phyloP scores from a whole-genome alignment of 2,888 invertebrate species.

The Folsomia candida region DNA sequence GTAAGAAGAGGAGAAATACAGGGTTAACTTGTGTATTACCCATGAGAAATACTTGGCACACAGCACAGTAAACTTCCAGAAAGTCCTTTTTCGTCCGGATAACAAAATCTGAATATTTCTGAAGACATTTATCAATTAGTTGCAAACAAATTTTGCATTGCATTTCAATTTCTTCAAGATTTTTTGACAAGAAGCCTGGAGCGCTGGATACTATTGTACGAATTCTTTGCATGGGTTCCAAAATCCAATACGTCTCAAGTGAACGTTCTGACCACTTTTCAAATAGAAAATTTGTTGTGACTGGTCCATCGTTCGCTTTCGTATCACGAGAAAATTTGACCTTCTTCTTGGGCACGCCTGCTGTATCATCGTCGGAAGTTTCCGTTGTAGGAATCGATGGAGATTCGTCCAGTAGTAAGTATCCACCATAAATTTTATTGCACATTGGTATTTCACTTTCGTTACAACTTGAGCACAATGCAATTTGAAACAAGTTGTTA shows the following conservation, averaged over 20 bases:
- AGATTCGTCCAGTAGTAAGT: background rate
- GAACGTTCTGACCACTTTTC: slow-evolving; percentile 19
- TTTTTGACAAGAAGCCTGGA: slow-evolving; percentile 18
- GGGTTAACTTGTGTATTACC: slow-evolving; percentile 17
- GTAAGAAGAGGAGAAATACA: background rate
- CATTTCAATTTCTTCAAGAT: slow-evolving; percentile 24
- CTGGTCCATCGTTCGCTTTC: slow-evolving; percentile 23
- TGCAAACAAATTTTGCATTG: slow-evolving; percentile 24
- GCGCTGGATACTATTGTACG: slow-evolving; percentile 18
- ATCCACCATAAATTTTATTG: slow-evolving; percentile 10
- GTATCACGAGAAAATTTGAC: slow-evolving; percentile 25
- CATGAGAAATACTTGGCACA: slow-evolving; percentile 31
- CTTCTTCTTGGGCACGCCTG: slow-evolving; percentile 4
- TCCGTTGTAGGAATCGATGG: background rate
- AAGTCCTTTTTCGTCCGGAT: slow-evolving; percentile 28
- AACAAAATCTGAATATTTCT: slow-evolving; percentile 22
- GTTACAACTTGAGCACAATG: slow-evolving; percentile 23
- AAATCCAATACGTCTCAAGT: slow-evolving; percentile 32
- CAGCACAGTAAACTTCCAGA: slow-evolving; percentile 27
- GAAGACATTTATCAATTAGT: slow-evolving; percentile 27
- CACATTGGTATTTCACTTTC: slow-evolving; percentile 15
- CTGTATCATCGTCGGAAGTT: background rate
- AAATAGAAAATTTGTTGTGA: slow-evolving; percentile 3
- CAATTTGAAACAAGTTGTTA: slow-evolving; percentile 12
- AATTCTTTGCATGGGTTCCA: slow-evolving; percentile 33